Conservation (phyloP, 2,888 invertebrate genomes). For the Phytoseiulus persimilis region DNA sequence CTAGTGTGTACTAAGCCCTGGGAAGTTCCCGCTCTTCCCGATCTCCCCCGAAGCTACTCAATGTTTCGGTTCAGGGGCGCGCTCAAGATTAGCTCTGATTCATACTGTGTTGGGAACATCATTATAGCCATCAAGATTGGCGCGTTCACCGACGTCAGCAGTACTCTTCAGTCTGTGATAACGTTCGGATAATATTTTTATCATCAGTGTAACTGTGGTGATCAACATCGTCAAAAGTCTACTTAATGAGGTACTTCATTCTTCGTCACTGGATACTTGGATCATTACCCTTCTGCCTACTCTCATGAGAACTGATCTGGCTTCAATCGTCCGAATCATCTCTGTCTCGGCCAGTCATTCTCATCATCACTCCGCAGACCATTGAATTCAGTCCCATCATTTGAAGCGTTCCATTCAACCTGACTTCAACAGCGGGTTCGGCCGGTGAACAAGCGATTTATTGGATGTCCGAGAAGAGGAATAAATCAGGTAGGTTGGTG, state of each 20-base stretch:
- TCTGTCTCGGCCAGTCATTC: background rate
- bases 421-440: background rate
- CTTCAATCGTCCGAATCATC: background rate
- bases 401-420: background rate
- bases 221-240: background rate
- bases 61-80: too few species aligned
- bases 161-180: background rate
- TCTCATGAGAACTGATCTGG: background rate
- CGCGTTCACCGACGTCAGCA: background rate
- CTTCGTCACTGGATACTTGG: background rate
- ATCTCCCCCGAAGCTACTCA: too few species aligned
- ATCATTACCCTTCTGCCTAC: background rate
- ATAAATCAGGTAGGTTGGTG: background rate
- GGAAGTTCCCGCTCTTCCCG: background rate
- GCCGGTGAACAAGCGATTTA: background rate
- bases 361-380: background rate
- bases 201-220: too few species aligned
- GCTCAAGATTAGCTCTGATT: too few species aligned
- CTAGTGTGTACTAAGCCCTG: background rate
- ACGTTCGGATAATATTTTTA: background rate
- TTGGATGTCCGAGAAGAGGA: background rate
- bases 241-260: background rate
- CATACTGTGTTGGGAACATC: too few species aligned
- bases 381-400: background rate
- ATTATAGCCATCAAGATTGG: too few species aligned